A percentile compares a stretch with the other conserved stretches of the same genome.
These are phyloP conservation scores for Metopolophium dirhodum DNA, from an alignment of 1,140 invertebrate species.

Conservation along the genomic window DNA sequence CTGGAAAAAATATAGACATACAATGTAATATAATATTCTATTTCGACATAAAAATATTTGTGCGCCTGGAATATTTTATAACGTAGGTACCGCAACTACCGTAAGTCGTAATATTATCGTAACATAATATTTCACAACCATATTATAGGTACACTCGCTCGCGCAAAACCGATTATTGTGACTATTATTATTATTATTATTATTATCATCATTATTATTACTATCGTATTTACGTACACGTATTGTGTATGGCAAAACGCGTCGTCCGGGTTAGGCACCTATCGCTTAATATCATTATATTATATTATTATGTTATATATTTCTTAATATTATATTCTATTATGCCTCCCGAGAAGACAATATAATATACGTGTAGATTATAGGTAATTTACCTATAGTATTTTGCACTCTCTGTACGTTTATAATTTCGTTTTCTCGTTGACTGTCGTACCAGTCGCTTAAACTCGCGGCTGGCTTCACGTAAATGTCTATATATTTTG, in stretches of 20 bases:
- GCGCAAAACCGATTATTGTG: neutral
- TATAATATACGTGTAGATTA: too few species aligned
- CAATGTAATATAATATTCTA: too few species aligned
- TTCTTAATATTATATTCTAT: neutral
- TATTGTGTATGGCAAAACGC: too few species aligned
- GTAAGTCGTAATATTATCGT: neutral
- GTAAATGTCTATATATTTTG: neutral
- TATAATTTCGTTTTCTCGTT: neutral
- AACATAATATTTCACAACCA: neutral
- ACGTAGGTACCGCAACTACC: neutral
- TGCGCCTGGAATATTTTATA: too few species aligned
- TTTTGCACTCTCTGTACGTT: neutral
- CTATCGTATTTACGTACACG: too few species aligned
- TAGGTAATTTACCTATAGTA: neutral
- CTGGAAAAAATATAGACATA: too few species aligned
- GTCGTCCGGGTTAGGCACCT: neutral
- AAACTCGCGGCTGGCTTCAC: neutral
- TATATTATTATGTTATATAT: too few species aligned
- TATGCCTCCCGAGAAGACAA: neutral
- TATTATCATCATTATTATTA: neutral
- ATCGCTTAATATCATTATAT: neutral
- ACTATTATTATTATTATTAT: neutral
- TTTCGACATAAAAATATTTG: too few species aligned
- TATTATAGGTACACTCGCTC: too few species aligned
- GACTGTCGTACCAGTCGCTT: neutral